A percentile compares a stretch with the other conserved stretches of the same genome.
Conservation (phyloP, 2,888 invertebrate species). For the Drosophila austrosaltans region DNA sequence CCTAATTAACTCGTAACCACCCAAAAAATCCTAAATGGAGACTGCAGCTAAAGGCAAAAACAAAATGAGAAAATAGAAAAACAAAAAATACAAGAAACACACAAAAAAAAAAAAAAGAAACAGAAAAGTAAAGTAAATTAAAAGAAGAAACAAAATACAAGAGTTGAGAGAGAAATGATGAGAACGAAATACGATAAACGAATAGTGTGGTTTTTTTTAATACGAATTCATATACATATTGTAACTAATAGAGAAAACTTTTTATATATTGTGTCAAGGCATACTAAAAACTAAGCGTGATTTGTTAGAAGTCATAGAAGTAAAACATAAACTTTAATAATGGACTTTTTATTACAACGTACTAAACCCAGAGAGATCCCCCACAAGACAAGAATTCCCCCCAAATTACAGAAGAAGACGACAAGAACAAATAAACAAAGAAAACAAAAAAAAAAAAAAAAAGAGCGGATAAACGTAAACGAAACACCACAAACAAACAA, state of each 20-base stretch:
- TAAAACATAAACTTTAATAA: conserved; percentile 66
- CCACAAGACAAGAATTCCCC: conserved; percentile 14
- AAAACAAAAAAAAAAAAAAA: conserved; percentile 25
- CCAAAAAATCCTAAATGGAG: conserved; percentile 75
- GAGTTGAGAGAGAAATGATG: conserved; percentile 17
- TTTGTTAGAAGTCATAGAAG: conserved; percentile 30
- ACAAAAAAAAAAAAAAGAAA: conserved; percentile 26
- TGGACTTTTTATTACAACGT: conserved; percentile 67
- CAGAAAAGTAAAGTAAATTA: conserved; percentile 3
- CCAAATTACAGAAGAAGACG: conserved; percentile 14
- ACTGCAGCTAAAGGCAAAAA: conserved; percentile 59
- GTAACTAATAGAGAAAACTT: conserved; percentile 65
- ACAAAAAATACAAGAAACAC: conserved; percentile 62
- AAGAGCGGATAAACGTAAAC: conserved; percentile 32
- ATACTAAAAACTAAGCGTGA: conserved; percentile 44
- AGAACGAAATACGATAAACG: conserved; percentile 61
- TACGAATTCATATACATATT: conserved; percentile 61
- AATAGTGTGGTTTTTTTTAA: conserved; percentile 66
- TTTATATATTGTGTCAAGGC: conserved; percentile 68
- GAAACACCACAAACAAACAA: conserved; percentile 27
- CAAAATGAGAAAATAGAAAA: conserved; percentile 39
- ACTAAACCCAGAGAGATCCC: conserved; percentile 1
- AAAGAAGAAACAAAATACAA: conserved; percentile 40
- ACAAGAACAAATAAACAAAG: conserved; percentile 9
- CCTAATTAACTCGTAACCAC: conserved; percentile 77